Conservation (phyloP, 2,113 vertebrate species). For the Phaethon lepturus region DNA sequence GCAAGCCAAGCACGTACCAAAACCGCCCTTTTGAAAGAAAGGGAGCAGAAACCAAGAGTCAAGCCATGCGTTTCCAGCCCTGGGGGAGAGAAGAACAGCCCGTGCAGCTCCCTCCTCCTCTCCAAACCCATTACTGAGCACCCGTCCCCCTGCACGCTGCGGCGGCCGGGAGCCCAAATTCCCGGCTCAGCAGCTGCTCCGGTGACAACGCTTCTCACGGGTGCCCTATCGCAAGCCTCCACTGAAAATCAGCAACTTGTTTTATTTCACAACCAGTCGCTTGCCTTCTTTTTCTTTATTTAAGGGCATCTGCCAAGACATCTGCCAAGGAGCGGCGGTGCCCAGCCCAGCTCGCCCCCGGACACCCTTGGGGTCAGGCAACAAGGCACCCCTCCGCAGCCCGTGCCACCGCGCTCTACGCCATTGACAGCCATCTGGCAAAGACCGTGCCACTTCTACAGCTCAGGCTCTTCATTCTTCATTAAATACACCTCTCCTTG, state of each 20-base stretch:
- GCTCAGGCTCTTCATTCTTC: background rate
- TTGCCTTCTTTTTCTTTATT: background rate
- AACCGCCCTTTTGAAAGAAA: background rate
- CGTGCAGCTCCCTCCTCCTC: background rate
- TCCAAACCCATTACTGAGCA: background rate
- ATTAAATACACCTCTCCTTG: slow-evolving; percentile 51
- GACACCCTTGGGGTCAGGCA: fast-evolving
- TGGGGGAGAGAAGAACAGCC: background rate
- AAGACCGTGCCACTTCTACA: background rate
- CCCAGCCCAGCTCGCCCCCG: background rate
- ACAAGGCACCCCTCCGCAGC: background rate
- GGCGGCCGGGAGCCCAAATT: background rate
- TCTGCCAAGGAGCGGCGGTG: background rate
- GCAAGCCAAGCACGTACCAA: background rate
- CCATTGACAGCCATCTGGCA: background rate
- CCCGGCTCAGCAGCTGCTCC: background rate
- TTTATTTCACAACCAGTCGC: background rate
- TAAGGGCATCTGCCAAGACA: background rate
- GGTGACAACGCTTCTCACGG: fast-evolving
- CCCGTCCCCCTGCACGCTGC: background rate
- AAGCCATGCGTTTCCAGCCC: background rate
- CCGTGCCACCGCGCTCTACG: fast-evolving
- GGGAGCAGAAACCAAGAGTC: background rate
- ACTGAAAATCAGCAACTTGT: background rate
- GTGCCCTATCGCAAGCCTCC: background rate